Base-by-base conservation (phyloP, 2,113 vertebrate genomes). In the Nannobrachium achirus region DNA sequence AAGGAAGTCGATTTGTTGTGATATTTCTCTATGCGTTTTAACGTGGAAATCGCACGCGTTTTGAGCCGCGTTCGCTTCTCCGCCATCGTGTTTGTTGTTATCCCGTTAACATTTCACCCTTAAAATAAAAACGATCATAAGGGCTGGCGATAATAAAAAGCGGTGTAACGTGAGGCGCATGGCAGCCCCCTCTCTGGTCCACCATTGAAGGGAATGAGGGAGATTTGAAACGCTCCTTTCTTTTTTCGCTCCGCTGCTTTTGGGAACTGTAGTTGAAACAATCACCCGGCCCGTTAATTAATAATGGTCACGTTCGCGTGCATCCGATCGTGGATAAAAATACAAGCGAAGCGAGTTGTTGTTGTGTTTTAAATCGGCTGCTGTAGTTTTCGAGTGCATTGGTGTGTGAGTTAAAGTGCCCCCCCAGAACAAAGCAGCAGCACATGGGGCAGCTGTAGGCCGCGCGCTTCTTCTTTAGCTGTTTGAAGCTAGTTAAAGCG, bases 391-490 rank as follows among this genome's bases (percentile, higher is more conserved):
- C 55, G 81, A 79, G 84, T 86, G 85, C 89, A 83, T 67, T 91
- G 81, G 90, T 79, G 88, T 92, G 89, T 89, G 89, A 91, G 89
- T 92, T 89, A 90, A 92, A 93, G 93, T 93, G 92, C 88, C 91
- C 87, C 25, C 84, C 85, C 92, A 94, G 94, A 95, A 95, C 94
- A 95, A 95, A 95, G 94, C 92, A 69, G 93, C 84, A 87, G 94
- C 93, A 94, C 95, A 94, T 94, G 95, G 94, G 94, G 92, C 93
- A 93, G 86, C 71, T 80, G 46, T 88, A 91, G 93, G 91, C 94
- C 91, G 91, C 89, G 91, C 91, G 81, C 41, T 84, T 84, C 41
- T 84, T 84, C 25, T 33, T 33, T 33, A 33, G 25, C 25, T 33
- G 25, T 33, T 33, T 33, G 25, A 33, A 5, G 25, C 25, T 33